Evolutionary conservation across 2,113 vertebrate genomes (phyloP), one percentile per base, ranked within the genome.

Genomic region (Cheilinus undulatus): DNA sequence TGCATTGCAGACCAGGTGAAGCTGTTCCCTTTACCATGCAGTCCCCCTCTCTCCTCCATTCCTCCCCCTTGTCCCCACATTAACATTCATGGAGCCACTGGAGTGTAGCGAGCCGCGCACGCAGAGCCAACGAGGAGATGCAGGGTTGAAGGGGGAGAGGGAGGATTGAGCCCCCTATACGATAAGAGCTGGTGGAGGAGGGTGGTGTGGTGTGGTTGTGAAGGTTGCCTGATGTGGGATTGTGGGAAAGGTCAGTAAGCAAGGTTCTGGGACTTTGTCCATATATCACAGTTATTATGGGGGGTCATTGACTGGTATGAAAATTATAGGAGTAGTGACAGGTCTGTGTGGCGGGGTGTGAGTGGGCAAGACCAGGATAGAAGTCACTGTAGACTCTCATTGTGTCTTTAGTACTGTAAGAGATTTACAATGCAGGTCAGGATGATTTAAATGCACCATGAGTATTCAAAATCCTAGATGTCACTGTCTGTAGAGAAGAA

Each of bases 61-160:
- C 36, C 68, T 66, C 68, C 40, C 19, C 51, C 14, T 59, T 32
- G 0, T 28, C 75, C 68, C 43, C 12, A 77, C 87, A 94, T 94
- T 93, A 93, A 92, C 90, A 94, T 94, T 94, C 93, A 94, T 94
- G 84, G 91, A 90, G 85, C 80, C 88, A 90, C 75, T 89, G 91
- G 82, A 91, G 90, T 90, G 85, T 93, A 87, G 88, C 88, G 56
- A 81, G 84, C 69, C 66, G 54, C 51, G 54, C 67, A 79, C 82
- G 70, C 84, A 63, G 64, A 90, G 83, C 89, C 81, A 76, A 59
- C 64, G 74, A 80, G 62, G 73, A 89, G 68, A 90, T 79, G 82
- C 69, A 45, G 82, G 64, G 69, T 66, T 30, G 78, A 23, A 66
- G 63, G 51, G 50, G 22, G 12, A 54, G 60, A 48, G 49, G 75